These are phyloP conservation scores for Acrocera orbiculus DNA, from an alignment of 2,888 invertebrate genomes.

Conservation along the genomic window DNA sequence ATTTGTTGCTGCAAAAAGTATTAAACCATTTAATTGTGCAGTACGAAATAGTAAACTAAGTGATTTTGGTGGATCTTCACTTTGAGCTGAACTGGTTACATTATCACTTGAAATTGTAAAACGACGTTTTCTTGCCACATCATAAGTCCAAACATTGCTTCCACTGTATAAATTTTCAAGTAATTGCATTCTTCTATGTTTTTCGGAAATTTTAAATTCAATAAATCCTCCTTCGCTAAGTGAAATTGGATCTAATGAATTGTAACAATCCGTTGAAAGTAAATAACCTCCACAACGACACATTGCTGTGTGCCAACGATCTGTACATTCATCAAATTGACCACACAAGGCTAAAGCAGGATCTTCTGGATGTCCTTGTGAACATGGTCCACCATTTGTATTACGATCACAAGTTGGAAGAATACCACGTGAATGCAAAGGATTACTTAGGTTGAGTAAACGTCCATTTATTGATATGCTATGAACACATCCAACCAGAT, in stretches of 20 bases:
- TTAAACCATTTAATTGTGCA: constrained; percentile 52
- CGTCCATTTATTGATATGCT: constrained; percentile 79
- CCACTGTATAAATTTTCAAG: constrained; percentile 62
- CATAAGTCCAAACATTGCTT: constrained; percentile 46
- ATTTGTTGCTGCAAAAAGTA: constrained; percentile 75
- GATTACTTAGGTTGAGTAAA: constrained; percentile 60
- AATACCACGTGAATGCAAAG: constrained; percentile 53
- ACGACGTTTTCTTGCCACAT: constrained; percentile 24
- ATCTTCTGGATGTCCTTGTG: constrained; percentile 26
- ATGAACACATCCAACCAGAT: constrained; percentile 86
- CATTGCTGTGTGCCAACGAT: constrained; percentile 63
- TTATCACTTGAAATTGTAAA: constrained; percentile 23
- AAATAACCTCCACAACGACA: constrained; percentile 52
- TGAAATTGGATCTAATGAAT: constrained; percentile 61
- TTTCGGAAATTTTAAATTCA: constrained; percentile 63
- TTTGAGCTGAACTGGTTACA: constrained; percentile 23
- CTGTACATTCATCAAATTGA: constrained; percentile 53
- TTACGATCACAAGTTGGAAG: constrained; percentile 59
- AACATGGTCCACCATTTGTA: constrained; percentile 46
- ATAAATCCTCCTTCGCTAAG: constrained; percentile 62
- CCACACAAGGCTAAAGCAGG: constrained; percentile 35
- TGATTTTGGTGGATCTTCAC: constrained; percentile 43
- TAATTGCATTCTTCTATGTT: constrained; percentile 71
- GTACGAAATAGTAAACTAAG: constrained; percentile 70
- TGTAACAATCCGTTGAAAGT: constrained; percentile 61